Conservation (phyloP, 2,113 vertebrate genomes). For the Macaca nemestrina region DNA sequence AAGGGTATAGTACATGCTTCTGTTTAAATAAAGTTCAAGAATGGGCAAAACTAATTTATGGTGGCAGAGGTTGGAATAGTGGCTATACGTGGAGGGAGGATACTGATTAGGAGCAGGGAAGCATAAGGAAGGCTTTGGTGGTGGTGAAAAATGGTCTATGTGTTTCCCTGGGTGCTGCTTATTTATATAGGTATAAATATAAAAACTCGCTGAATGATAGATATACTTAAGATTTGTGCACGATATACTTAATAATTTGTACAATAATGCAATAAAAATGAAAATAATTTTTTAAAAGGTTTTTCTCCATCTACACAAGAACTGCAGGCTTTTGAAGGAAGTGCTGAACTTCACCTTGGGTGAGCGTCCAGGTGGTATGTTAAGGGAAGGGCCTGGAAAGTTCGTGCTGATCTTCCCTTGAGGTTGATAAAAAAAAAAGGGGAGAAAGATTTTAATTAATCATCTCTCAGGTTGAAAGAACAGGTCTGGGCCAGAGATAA, state of each 20-base stretch:
- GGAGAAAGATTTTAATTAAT: slow-evolving; percentile 42
- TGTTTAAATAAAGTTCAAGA: not conserved
- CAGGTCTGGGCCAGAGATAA: slow-evolving; percentile 61
- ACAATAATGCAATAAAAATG: not conserved
- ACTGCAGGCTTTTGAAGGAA: not conserved
- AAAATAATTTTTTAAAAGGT: not conserved
- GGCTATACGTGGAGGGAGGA: not conserved
- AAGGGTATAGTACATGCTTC: not conserved
- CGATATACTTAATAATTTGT: not conserved
- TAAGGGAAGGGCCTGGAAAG: not conserved
- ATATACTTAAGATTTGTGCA: not conserved
- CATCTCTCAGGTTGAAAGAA: slow-evolving; percentile 55
- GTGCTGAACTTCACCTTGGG: not conserved
- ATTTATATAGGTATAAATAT: not conserved
- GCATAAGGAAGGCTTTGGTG: not conserved
- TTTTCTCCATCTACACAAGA: not conserved
- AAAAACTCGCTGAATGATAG: not conserved
- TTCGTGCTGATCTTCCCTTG: not conserved
- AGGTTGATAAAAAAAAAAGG: not conserved
- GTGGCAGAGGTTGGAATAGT: not conserved
- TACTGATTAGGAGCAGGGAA: not conserved
- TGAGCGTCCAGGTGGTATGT: not conserved
- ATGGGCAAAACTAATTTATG: not conserved
- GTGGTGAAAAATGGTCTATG: not conserved
- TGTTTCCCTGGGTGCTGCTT: not conserved